Conservation (phyloP, 53 echinoderm and acorn worm genomes). For the Henricia sp. region DNA sequence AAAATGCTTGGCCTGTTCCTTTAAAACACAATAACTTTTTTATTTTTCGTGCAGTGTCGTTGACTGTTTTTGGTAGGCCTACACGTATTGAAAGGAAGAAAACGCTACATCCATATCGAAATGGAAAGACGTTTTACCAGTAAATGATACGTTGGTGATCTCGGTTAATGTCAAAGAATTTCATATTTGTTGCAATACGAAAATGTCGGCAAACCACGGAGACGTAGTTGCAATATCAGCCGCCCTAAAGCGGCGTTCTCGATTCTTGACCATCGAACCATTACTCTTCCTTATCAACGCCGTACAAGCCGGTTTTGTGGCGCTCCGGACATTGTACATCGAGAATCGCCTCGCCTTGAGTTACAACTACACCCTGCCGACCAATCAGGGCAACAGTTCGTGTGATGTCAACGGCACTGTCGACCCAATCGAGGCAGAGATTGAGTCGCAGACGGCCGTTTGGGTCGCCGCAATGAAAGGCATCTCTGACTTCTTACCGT, state of each 20-base stretch:
- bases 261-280: slow-evolving; percentile 61
- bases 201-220: not conserved
- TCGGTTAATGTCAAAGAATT: too few species aligned
- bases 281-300: slow-evolving; percentile 47
- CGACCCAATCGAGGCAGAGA: slow-evolving; percentile 40
- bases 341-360: slow-evolving; percentile 57
- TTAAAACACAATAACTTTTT: too few species aligned
- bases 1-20: too few species aligned
- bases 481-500: slow-evolving; percentile 51
- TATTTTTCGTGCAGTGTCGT: too few species aligned
- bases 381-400: slow-evolving; percentile 27
- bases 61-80: too few species aligned
- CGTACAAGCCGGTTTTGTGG: slow-evolving; percentile 61
- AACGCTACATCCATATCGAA: too few species aligned
- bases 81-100: too few species aligned
- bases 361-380: slow-evolving; percentile 64
- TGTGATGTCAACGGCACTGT: slow-evolving; percentile 39
- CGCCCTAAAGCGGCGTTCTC: not conserved
- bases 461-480: slow-evolving; percentile 72
- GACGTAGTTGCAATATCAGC: not conserved
- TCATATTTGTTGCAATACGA: not conserved
- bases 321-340: slow-evolving; percentile 61
- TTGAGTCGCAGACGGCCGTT: slow-evolving; percentile 67
- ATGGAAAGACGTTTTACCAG: too few species aligned
- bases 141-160: too few species aligned